These are phyloP conservation scores for Sebastes matsubarae DNA, from an alignment of 2,797 vertebrate species.

Conservation along the genomic window DNA sequence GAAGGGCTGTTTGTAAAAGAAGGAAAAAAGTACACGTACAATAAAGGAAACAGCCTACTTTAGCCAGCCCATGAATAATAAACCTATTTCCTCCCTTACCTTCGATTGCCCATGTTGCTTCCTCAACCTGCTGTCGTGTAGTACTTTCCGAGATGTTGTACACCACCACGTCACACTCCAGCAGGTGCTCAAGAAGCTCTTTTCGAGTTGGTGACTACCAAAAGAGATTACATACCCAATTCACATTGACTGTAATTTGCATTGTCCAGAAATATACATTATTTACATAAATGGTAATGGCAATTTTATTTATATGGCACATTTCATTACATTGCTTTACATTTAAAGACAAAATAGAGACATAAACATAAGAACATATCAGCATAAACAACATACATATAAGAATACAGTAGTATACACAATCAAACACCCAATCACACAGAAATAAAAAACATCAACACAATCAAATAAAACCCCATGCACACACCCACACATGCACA, in stretches of 20 bases:
- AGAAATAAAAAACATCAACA: no score
- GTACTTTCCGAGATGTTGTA: constrained; percentile 92
- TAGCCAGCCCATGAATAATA: background rate
- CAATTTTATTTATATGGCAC: no score
- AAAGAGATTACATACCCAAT: background rate
- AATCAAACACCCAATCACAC: no score
- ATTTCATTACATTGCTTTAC: no score
- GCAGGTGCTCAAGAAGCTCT: constrained; percentile 79
- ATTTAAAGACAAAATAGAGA: no score
- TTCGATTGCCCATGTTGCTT: constrained; percentile 88
- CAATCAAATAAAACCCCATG: no score
- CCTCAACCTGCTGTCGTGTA: constrained; percentile 78
- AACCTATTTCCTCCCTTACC: constrained; percentile 20
- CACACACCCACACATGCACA: no score
- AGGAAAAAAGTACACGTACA: accelerated
- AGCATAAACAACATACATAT: no score
- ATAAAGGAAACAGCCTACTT: background rate
- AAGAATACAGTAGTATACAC: no score
- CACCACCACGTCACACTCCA: constrained; percentile 89
- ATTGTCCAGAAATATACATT: background rate
- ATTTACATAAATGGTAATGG: background rate
- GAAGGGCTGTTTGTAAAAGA: constrained; percentile 80
- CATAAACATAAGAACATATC: no score
- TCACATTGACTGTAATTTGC: background rate
- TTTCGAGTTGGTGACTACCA: constrained; percentile 80